Evolutionary conservation across 2,888 invertebrate genomes (phyloP).

Genomic region (Cybosia mesomella): DNA sequence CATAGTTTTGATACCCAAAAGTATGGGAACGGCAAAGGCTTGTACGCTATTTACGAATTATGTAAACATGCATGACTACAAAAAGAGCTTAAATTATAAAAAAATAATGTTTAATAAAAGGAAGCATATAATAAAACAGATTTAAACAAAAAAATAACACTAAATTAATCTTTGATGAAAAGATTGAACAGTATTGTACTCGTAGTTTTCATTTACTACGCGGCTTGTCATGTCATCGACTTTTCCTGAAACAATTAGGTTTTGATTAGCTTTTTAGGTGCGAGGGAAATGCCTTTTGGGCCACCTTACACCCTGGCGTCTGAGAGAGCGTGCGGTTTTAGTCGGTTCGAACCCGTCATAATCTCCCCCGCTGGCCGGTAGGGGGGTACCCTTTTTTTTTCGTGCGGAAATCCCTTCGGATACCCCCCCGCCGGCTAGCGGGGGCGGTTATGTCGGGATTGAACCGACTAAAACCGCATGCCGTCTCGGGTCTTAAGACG

Average conservation of each 20-base stretch:
- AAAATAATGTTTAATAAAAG: background rate
- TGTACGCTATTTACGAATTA: background rate
- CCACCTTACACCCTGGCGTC: too few species aligned
- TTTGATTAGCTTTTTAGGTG: background rate
- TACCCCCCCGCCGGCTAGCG: too few species aligned
- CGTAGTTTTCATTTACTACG: background rate
- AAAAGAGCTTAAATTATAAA: background rate
- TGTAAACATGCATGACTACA: background rate
- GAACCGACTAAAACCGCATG: too few species aligned
- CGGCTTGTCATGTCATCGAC: background rate
- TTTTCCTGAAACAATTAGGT: conserved; percentile 14
- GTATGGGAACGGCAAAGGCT: background rate
- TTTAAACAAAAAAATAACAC: background rate
- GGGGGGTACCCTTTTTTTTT: too few species aligned
- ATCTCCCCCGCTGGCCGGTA: too few species aligned
- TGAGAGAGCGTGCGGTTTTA: too few species aligned
- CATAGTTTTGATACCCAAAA: background rate
- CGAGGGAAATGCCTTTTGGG: too few species aligned
- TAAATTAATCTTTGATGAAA: conserved; percentile 17
- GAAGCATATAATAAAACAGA: background rate
- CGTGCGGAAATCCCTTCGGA: too few species aligned
- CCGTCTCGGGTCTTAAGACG: too few species aligned
- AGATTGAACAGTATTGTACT: background rate
- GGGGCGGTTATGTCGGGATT: too few species aligned
- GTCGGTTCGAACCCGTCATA: too few species aligned